These are phyloP conservation scores for Candoia aspera DNA, from an alignment of 2,113 vertebrate species.

Conservation along the genomic window DNA sequence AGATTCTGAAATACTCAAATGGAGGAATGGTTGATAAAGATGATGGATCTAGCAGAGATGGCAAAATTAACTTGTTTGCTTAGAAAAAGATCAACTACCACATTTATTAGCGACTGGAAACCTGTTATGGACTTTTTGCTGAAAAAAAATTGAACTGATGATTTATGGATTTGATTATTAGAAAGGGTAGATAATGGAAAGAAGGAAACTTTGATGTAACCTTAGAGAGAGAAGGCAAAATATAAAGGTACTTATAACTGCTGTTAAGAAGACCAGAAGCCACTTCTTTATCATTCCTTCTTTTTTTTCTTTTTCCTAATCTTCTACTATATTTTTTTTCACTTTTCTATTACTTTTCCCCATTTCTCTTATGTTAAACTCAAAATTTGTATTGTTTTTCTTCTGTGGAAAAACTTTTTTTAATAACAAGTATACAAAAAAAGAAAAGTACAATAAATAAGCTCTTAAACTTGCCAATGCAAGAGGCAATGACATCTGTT, in stretches of 20 bases:
- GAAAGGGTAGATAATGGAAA: not conserved
- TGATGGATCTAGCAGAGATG: not conserved
- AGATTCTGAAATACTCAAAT: not conserved
- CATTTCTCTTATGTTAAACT: not conserved
- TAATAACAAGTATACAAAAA: not conserved
- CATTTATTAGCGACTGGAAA: not conserved
- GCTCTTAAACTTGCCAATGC: not conserved
- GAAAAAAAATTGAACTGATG: not conserved
- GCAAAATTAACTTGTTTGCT: not conserved
- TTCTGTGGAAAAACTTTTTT: not conserved
- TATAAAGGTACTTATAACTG: not conserved
- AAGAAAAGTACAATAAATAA: not conserved
- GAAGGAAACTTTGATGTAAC: not conserved
- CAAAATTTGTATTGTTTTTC: not conserved
- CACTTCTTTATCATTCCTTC: not conserved
- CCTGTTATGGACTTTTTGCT: not conserved
- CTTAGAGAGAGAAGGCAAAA: not conserved
- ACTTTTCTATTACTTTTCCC: not conserved
- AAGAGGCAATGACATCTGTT: not conserved
- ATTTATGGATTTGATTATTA: not conserved
- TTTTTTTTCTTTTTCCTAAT: not conserved
- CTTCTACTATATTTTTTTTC: not conserved
- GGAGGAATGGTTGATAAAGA: not conserved
- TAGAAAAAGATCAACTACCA: not conserved
- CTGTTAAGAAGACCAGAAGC: not conserved